Evolutionary conservation across 2,113 vertebrate species (phyloP).

Genomic region (Plestiodon gilberti): DNA sequence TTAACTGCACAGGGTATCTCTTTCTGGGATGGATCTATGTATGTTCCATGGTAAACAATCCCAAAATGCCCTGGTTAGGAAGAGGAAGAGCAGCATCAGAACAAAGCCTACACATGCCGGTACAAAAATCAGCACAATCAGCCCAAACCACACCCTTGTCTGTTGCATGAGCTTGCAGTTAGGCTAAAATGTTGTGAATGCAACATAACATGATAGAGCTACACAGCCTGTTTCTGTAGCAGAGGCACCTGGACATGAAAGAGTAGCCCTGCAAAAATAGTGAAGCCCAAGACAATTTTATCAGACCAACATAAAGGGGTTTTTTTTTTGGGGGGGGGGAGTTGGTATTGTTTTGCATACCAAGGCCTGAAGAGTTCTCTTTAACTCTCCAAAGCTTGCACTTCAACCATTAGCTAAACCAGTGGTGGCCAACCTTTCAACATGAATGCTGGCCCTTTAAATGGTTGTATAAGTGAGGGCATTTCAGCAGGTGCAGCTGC

Average conservation of each 20-base stretch:
- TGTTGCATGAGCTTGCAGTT: background rate
- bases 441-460: too few species aligned
- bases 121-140: background rate
- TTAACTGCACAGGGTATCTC: constrained; percentile 92
- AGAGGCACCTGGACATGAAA: background rate
- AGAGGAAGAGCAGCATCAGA: background rate
- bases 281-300: background rate
- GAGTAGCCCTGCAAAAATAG: background rate
- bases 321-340: too few species aligned
- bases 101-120: background rate
- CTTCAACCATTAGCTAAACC: background rate
- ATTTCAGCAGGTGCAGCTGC: too few species aligned
- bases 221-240: background rate
- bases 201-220: background rate
- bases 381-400: background rate
- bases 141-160: background rate
- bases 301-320: background rate
- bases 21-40: constrained; percentile 80
- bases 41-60: constrained; percentile 92
- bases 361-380: background rate
- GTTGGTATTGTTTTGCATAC: too few species aligned
- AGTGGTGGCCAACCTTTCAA: too few species aligned
- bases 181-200: background rate
- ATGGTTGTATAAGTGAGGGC: too few species aligned
- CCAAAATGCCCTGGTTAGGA: constrained; percentile 89